A percentile compares a stretch with the other conserved stretches of the same genome.
These are phyloP conservation scores for Agonopterix alstromeriana DNA, from an alignment of 2,888 invertebrate species.

Conservation along the genomic window DNA sequence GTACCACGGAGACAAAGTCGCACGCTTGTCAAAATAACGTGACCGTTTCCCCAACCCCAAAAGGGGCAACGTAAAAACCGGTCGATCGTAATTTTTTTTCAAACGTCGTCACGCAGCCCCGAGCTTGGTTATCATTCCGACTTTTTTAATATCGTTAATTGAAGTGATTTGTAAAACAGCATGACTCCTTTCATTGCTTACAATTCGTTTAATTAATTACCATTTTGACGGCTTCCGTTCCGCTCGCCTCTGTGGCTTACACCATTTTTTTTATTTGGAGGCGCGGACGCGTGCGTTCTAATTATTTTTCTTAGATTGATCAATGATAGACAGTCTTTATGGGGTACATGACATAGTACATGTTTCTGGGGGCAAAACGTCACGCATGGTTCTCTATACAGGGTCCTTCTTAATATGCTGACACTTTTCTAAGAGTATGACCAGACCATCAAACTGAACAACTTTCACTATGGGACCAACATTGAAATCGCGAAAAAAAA, in stretches of 20 bases:
- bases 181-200: constrained; percentile 75
- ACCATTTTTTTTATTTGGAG: constrained; percentile 60
- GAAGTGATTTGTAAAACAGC: constrained; percentile 77
- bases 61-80: constrained; percentile 26
- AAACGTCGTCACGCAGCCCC: constrained; percentile 48
- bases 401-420: too few relatives aligned
- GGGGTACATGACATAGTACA: too few relatives aligned
- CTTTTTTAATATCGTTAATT: constrained; percentile 76
- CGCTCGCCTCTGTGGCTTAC: constrained; percentile 53
- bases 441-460: too few relatives aligned
- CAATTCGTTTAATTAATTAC: constrained; percentile 75
- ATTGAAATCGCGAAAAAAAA: too few relatives aligned
- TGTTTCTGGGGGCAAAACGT: too few relatives aligned
- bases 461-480: too few relatives aligned
- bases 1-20: constrained; percentile 40
- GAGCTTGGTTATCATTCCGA: constrained; percentile 57
- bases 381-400: too few relatives aligned
- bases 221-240: constrained; percentile 70
- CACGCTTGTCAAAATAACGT: constrained; percentile 57
- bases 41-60: constrained; percentile 21
- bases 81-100: constrained; percentile 25
- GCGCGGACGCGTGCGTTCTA: constrained; percentile 40
- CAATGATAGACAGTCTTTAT: too few relatives aligned
- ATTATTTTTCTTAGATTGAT: constrained; percentile 15
- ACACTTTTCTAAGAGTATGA: too few relatives aligned